These are phyloP conservation scores for Cheracebus regulus DNA, from an alignment of 2,797 vertebrate genomes.

Conservation along the genomic window DNA sequence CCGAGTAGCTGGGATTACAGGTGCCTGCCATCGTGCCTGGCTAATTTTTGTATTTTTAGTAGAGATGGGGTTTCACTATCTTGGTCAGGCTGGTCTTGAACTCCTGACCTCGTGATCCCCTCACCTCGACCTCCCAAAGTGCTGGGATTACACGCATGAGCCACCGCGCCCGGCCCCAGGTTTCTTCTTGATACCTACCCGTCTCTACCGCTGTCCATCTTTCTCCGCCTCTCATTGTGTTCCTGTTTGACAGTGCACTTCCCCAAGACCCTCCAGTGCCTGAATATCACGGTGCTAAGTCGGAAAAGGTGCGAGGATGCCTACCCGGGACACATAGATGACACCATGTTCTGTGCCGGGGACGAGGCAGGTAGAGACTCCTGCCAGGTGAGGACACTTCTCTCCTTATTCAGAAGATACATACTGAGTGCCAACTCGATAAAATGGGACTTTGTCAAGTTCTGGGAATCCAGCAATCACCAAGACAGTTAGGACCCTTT, in stretches of 20 bases:
- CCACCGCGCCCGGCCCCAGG: too few relatives aligned
- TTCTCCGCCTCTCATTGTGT: background rate
- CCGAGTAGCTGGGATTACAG: too few relatives aligned
- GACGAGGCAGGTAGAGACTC: slow-evolving; percentile 66
- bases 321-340: slow-evolving; percentile 45
- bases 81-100: too few relatives aligned
- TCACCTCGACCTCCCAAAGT: too few relatives aligned
- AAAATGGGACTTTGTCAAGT: background rate
- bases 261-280: slow-evolving; percentile 72
- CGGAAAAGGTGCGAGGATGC: background rate
- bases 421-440: rapidly evolving
- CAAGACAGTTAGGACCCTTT: background rate
- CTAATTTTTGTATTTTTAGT: too few relatives aligned
- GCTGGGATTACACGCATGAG: too few relatives aligned
- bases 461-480: background rate
- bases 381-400: slow-evolving; percentile 69
- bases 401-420: background rate
- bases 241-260: slow-evolving; percentile 58
- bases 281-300: slow-evolving; percentile 53
- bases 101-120: too few relatives aligned
- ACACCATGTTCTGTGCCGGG: slow-evolving; percentile 74
- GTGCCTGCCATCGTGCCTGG: too few relatives aligned
- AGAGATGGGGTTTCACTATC: too few relatives aligned
- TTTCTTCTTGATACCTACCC: rapidly evolving
- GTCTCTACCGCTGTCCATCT: rapidly evolving